A percentile compares a stretch with the other conserved stretches of the same genome.
Evolutionary conservation across 2,888 invertebrate genomes (phyloP).

Genomic region (Cylindroiulus punctatus): DNA sequence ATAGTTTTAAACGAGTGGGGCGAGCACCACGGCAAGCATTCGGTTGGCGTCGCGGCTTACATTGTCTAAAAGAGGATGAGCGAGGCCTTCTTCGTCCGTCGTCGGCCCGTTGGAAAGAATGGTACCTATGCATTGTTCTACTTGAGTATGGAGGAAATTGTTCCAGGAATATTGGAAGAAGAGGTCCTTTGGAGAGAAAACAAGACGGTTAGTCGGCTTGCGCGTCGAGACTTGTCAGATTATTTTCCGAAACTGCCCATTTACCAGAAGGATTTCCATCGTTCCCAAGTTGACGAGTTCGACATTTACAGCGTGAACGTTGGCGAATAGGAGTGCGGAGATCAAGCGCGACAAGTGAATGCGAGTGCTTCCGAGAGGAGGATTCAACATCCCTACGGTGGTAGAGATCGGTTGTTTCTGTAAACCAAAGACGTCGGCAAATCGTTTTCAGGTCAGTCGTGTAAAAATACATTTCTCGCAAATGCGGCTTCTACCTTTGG

Average conservation of each 20-base stretch:
- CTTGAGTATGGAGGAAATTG: conserved; percentile 94
- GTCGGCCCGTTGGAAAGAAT: conserved; percentile 70
- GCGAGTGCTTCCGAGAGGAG: conserved; percentile 82
- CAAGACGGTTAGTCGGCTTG: not conserved
- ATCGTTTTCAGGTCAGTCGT: not conserved
- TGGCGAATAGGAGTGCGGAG: conserved; percentile 78
- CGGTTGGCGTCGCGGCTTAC: conserved; percentile 60
- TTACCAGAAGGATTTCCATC: conserved; percentile 71
- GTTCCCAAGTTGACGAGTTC: conserved; percentile 73
- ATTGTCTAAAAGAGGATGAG: conserved; percentile 64
- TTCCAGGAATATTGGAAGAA: conserved; percentile 92
- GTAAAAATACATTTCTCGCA: too few relatives aligned
- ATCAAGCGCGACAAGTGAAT: conserved; percentile 83
- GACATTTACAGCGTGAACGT: conserved; percentile 76
- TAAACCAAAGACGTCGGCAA: conserved; percentile 59
- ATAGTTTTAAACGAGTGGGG: conserved; percentile 23
- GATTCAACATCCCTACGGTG: conserved; percentile 76
- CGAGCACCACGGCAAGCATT: not conserved
- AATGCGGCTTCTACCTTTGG: conserved; percentile 76
- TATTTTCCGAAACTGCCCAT: conserved; percentile 58
- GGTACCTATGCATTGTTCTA: conserved; percentile 80
- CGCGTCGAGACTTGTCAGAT: not conserved
- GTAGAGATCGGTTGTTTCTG: conserved; percentile 73
- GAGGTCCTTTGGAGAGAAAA: conserved; percentile 75
- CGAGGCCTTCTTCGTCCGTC: conserved; percentile 61